Evolutionary conservation across 2,113 vertebrate genomes (phyloP), one percentile per base, ranked within the genome.

Genomic region (Aleadryas rufinucha): DNA sequence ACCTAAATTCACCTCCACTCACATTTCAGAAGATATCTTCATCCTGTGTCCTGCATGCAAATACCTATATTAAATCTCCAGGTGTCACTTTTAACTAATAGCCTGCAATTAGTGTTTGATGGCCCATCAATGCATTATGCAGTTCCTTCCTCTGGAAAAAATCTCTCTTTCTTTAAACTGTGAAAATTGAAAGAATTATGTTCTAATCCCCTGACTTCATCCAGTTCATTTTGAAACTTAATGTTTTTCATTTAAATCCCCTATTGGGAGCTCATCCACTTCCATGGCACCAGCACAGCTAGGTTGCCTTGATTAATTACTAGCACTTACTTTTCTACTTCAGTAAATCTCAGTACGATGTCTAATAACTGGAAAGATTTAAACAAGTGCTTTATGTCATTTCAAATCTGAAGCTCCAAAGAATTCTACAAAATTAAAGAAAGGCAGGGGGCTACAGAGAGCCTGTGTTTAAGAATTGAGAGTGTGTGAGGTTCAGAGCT

Each of bases 241-340:
- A 96, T 96, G 97, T 92, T 96, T 96, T 98, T 95, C 68, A 97
- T 94, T 97, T 97, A 97, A 97, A 93, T 97, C 95, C 96, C 97
- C 97, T 80, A n/a, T 88, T 92, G 97, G 91, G 96, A 97, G 75
- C 50, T 84, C 91, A 91, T 94, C 97, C 91, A 88, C 42, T 83
- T 83, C 92, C 81, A 92, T 76, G 31, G 5, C 80, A 92, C 50
- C 80, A 97, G 82, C 72, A 72, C 53, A 89, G 61, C 16, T 65
- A 83, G 60, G 75, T 75, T 95, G 88, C 69, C 65, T 84, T 96
- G 95, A 97, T 97, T 98, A 96, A 98, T 98, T 95, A 89, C 79
- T 80, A 87, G 80, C 90, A 89, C 96, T 93, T 95, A 93, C 70
- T 45, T 88, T 91, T 96, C 83, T 96, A 82, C 80, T 74, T 82